A percentile compares a stretch with the other conserved stretches of the same genome.
Conservation (phyloP, 2,113 vertebrate genomes). For the Pseudonaja textilis region DNA sequence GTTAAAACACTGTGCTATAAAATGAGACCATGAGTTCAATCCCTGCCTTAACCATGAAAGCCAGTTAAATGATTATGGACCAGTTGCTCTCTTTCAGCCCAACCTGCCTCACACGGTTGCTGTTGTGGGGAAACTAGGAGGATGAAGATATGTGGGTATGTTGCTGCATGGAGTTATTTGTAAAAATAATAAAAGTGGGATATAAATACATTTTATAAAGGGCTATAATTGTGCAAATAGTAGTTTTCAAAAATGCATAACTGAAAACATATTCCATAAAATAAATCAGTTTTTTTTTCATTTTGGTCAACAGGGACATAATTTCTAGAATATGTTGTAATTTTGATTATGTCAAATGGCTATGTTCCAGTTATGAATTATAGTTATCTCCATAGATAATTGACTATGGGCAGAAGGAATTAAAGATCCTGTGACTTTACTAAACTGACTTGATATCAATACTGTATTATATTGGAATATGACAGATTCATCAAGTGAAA, state of each 20-base stretch:
- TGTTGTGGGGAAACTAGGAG: background rate
- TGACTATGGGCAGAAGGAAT: background rate
- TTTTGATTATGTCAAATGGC: constrained; percentile 6
- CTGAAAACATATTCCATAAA: background rate
- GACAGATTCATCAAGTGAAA: constrained; percentile 77
- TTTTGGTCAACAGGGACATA: background rate
- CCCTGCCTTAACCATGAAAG: background rate
- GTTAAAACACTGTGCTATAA: background rate
- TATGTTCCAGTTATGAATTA: constrained; percentile 31
- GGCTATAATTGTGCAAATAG: background rate
- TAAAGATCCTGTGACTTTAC: constrained; percentile 35
- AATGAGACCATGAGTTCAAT: background rate
- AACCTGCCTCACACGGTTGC: background rate
- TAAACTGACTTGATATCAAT: constrained; percentile 65
- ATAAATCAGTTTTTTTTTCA: background rate
- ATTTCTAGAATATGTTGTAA: constrained; percentile 25
- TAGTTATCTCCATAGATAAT: constrained; percentile 33
- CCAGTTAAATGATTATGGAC: background rate
- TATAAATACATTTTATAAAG: background rate
- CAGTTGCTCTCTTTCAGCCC: background rate
- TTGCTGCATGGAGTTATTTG: background rate
- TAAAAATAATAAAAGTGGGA: background rate
- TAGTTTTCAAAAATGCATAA: background rate
- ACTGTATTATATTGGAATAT: constrained; percentile 60
- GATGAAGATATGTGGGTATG: background rate